phyloP scores from a whole-genome alignment of 2,113 vertebrate species.

The Candoia aspera region DNA sequence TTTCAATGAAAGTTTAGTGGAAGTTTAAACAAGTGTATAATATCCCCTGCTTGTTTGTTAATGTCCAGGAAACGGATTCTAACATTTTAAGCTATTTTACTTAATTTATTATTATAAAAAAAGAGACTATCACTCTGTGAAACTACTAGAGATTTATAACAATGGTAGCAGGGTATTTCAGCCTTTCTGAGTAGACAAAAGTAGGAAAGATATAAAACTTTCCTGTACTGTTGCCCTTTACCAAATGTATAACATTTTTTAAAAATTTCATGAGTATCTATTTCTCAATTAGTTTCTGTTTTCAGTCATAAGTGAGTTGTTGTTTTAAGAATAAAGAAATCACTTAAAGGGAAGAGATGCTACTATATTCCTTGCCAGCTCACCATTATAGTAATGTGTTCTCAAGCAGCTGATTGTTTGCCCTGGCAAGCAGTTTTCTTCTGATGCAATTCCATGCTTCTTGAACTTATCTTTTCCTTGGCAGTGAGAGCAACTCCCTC shows the following conservation, averaged over 20 bases:
- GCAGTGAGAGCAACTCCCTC: slow-evolving; percentile 8
- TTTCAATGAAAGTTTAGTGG: background rate
- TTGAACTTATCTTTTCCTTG: slow-evolving; percentile 31
- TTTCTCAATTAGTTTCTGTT: slow-evolving; percentile 25
- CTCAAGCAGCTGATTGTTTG: slow-evolving; percentile 22
- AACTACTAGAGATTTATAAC: background rate
- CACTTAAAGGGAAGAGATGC: slow-evolving; percentile 8
- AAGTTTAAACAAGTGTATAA: background rate
- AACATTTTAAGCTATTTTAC: background rate
- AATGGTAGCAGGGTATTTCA: background rate
- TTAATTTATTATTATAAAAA: background rate
- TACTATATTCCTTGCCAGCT: background rate
- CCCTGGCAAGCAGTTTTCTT: slow-evolving; percentile 4
- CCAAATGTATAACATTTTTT: background rate
- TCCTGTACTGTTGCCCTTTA: background rate
- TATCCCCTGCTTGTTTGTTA: background rate
- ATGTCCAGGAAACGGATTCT: background rate
- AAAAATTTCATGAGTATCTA: background rate
- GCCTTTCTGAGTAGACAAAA: background rate
- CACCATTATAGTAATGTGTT: slow-evolving; percentile 19
- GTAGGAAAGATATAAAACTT: background rate
- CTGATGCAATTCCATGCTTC: slow-evolving; percentile 21
- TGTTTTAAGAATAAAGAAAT: slow-evolving; percentile 1
- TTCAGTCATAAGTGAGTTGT: slow-evolving; percentile 5
- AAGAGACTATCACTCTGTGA: background rate